Conservation (phyloP, 1,140 invertebrate genomes). For the Drosophila quadrilineata region DNA sequence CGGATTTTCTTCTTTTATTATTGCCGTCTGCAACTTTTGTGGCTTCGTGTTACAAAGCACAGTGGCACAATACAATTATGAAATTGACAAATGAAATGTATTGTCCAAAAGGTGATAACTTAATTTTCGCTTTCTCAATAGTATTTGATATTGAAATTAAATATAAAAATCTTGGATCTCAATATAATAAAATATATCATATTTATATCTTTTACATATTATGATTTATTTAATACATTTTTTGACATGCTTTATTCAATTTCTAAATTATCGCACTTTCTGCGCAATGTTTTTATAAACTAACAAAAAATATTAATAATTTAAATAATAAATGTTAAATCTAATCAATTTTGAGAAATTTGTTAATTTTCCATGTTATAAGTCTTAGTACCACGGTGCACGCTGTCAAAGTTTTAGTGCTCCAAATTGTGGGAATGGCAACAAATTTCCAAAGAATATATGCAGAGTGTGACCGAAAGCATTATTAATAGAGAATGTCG, state of each 20-base stretch:
- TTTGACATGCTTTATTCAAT: not conserved
- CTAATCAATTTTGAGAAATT: too few species aligned
- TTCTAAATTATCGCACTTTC: too few species aligned
- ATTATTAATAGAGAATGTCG: conserved; percentile 77
- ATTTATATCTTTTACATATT: not conserved
- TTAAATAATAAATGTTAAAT: too few species aligned
- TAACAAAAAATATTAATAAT: not conserved
- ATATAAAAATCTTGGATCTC: too few species aligned
- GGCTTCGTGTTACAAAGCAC: conserved; percentile 23
- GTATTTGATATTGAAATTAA: too few species aligned
- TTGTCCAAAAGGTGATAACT: too few species aligned
- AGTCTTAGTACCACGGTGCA: conserved; percentile 28
- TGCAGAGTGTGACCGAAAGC: conserved; percentile 77
- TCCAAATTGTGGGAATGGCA: conserved; percentile 43
- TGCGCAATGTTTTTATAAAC: too few species aligned
- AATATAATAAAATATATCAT: conserved; percentile 2
- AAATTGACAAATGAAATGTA: too few species aligned
- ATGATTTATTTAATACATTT: not conserved
- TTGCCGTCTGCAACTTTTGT: conserved; percentile 41
- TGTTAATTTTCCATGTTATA: not conserved
- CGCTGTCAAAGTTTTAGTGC: conserved; percentile 32
- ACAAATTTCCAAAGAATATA: conserved; percentile 71
- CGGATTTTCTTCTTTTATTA: conserved; percentile 78
- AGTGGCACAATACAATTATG: conserved; percentile 9
- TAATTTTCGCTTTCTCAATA: too few species aligned